Evolutionary conservation across 2,113 vertebrate species (phyloP), one percentile per base, ranked within the genome.

Genomic region (Poeciliopsis occidentalis): DNA sequence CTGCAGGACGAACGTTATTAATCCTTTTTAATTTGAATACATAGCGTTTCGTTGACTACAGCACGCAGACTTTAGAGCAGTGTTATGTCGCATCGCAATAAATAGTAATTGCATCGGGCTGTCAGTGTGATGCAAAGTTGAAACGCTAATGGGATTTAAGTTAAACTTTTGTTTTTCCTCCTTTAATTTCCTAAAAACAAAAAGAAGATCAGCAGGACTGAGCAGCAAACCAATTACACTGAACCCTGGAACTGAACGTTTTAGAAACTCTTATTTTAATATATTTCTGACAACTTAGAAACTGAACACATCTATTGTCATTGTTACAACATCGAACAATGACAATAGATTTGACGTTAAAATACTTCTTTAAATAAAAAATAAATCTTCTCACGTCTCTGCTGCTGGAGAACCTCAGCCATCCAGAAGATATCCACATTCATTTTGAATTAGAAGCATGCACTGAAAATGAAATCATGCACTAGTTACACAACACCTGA

Each of bases 11-110:
- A 85, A 71, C 74, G 72, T 91, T 90, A 86, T 91, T 88, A 91
- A 92, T 91, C 82, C 83, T 87, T 82, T 78, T 90, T 87, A 69
- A 90, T 89, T 84, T 82, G 70, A 89, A 91, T 87, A 85, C 82
- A 81, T 60, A 75, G 81, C 32, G 47, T 69, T 64, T 64, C 12
- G 60, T 24, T 67, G 64, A 74, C 79, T 69, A 39, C 34, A 41
- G 77, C 78, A 61, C 74, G 61, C 75, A 69, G 69, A 47, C 85
- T 72, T 15, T 13, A 75, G 72, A 80, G 72, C 73, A 65, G 54
- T 64, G 39, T 74, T 69, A 69, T 51, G 70, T 76, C 51, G 74
- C 80, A 75, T 86, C 82, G 80, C 67, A 79, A 86, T 78, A 84
- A 78, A 84, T 67, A 29, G 29, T 29, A 69, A 85, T 73, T 73